Conservation (phyloP, 2,888 invertebrate species). For the Alloplasta piceator region DNA sequence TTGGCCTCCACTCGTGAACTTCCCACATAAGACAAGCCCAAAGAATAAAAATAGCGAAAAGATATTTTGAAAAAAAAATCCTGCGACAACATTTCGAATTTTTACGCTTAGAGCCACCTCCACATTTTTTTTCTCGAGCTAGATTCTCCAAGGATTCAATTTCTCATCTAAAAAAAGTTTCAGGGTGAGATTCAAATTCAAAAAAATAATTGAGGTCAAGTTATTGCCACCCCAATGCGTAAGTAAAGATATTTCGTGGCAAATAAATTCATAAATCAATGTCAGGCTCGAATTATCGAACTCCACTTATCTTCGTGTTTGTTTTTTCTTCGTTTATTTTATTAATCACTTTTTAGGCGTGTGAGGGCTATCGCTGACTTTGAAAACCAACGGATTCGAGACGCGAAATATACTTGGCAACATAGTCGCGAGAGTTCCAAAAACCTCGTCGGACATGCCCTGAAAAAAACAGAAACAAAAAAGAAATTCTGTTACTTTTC, state of each 20-base stretch:
- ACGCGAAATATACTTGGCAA: slow-evolving; percentile 96
- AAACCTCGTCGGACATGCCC: slow-evolving; percentile 93
- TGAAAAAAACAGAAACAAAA: slow-evolving; percentile 79
- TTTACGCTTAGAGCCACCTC: too few relatives aligned
- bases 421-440: slow-evolving; percentile 92
- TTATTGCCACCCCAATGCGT: neutral
- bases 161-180: too few relatives aligned
- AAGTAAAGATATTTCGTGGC: slow-evolving; percentile 12
- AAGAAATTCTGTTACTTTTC: neutral
- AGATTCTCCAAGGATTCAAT: too few relatives aligned
- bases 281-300: slow-evolving; percentile 42
- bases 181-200: too few relatives aligned
- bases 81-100: too few relatives aligned
- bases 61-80: too few relatives aligned
- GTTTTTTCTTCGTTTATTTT: slow-evolving; percentile 38
- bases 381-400: slow-evolving; percentile 95
- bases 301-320: slow-evolving; percentile 24
- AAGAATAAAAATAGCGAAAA: too few relatives aligned
- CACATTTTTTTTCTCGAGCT: too few relatives aligned
- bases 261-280: slow-evolving; percentile 51
- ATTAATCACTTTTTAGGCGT: slow-evolving; percentile 80
- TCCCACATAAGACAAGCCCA: too few relatives aligned
- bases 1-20: too few relatives aligned
- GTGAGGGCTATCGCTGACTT: slow-evolving; percentile 84
- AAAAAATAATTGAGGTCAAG: too few relatives aligned